Conservation (phyloP, 2,113 vertebrate genomes). For the Australoheros scitulus region DNA sequence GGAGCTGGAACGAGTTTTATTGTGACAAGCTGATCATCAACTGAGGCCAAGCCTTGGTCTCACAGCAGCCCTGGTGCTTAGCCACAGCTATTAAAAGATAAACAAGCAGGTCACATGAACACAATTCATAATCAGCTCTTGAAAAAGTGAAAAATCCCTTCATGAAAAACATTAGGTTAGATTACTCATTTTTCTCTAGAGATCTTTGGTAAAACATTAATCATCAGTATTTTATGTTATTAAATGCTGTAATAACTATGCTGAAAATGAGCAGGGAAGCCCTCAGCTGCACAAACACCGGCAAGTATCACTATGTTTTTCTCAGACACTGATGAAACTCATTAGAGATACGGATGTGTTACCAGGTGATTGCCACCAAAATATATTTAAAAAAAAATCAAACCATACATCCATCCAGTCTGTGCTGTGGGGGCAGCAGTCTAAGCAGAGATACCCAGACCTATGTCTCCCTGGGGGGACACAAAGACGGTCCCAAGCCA, state of each 20-base stretch:
- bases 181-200: background rate
- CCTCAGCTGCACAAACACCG: background rate
- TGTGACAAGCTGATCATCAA: constrained; percentile 23
- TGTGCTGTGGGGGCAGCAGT: too few relatives aligned
- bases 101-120: too few relatives aligned
- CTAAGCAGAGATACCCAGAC: too few relatives aligned
- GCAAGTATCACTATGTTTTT: too few relatives aligned
- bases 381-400: background rate
- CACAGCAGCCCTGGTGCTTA: background rate
- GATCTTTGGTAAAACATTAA: background rate
- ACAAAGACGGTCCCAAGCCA: too few relatives aligned
- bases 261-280: background rate
- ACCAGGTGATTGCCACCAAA: too few relatives aligned
- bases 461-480: too few relatives aligned
- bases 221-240: background rate
- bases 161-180: background rate
- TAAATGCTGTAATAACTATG: background rate
- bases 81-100: background rate
- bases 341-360: too few relatives aligned
- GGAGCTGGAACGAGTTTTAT: too few relatives aligned
- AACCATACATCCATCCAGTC: background rate
- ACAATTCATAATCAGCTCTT: background rate
- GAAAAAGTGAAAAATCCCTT: background rate
- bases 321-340: too few relatives aligned
- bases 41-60: constrained; percentile 2